These are phyloP conservation scores for Meloidogyne exigua DNA, from an alignment of 1,140 invertebrate genomes.

Conservation along the genomic window DNA sequence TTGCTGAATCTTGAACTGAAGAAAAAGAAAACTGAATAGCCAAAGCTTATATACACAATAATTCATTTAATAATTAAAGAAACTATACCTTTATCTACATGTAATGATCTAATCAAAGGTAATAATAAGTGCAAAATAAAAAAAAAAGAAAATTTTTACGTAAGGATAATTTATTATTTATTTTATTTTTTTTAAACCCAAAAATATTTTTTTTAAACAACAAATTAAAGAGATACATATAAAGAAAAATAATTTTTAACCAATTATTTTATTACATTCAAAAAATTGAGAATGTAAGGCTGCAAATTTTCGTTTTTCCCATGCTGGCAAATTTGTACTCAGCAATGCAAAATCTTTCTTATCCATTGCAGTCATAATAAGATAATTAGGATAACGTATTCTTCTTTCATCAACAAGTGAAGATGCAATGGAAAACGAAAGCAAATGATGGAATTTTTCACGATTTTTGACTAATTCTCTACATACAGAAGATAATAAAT, in stretches of 20 bases:
- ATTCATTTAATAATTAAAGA: too few relatives aligned
- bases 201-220: too few relatives aligned
- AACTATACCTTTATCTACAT: too few relatives aligned
- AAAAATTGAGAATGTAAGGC: constrained; percentile 30
- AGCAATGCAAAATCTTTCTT: constrained; percentile 26
- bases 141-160: too few relatives aligned
- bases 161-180: too few relatives aligned
- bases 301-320: constrained; percentile 27
- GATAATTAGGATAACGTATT: constrained; percentile 23
- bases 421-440: constrained; percentile 17
- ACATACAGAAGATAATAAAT: constrained; percentile 6
- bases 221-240: too few relatives aligned
- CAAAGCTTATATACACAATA: too few relatives aligned
- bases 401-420: constrained; percentile 25
- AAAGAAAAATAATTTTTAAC: constrained; percentile 6
- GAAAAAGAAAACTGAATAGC: too few relatives aligned
- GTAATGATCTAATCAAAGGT: too few relatives aligned
- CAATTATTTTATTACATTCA: constrained; percentile 33
- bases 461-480: constrained; percentile 18
- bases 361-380: constrained; percentile 17
- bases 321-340: constrained; percentile 20
- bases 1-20: too few relatives aligned
- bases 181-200: too few relatives aligned
- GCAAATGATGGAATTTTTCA: constrained; percentile 17
- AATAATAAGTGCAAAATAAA: too few relatives aligned